Conservation (phyloP, 2,888 invertebrate species). For the Hirtodrosophila trivittata region DNA sequence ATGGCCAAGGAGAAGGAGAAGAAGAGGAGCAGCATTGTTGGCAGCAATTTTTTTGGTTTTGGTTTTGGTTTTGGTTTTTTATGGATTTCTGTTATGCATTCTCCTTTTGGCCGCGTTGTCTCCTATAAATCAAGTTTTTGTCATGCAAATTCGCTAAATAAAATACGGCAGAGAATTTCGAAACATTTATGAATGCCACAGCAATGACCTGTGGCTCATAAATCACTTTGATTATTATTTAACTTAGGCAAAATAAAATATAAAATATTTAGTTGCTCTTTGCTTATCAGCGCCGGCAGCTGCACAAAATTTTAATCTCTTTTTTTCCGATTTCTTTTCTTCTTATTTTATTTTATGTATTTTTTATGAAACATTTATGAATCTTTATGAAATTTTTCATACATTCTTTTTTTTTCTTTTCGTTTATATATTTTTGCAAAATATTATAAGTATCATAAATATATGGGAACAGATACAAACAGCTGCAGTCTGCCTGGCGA, state of each 20-base stretch:
- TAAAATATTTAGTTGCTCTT: slow-evolving; percentile 46
- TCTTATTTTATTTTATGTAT: slow-evolving; percentile 34
- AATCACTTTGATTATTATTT: slow-evolving; percentile 77
- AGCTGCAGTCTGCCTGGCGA: slow-evolving; percentile 56
- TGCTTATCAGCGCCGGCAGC: slow-evolving; percentile 68
- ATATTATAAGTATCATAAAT: slow-evolving; percentile 66
- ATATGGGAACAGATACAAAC: slow-evolving; percentile 57
- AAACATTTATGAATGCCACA: slow-evolving; percentile 64
- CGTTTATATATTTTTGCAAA: slow-evolving; percentile 19
- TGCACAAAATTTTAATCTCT: slow-evolving; percentile 45
- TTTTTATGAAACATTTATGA: slow-evolving; percentile 19
- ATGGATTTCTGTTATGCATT: slow-evolving; percentile 48
- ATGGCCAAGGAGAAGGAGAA: neutral
- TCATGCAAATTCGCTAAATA: slow-evolving; percentile 56
- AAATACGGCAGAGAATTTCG: slow-evolving; percentile 46
- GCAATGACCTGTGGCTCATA: slow-evolving; percentile 69
- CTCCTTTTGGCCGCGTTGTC: slow-evolving; percentile 58
- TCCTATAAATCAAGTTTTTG: slow-evolving; percentile 72
- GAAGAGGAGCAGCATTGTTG: slow-evolving; percentile 40
- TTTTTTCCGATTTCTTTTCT: slow-evolving; percentile 27
- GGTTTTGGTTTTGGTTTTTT: slow-evolving; percentile 5
- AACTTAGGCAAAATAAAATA: slow-evolving; percentile 48
- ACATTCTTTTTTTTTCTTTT: neutral
- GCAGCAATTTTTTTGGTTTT: slow-evolving; percentile 19
- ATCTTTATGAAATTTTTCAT: slow-evolving; percentile 8